These are phyloP conservation scores for Nesogale talazaci DNA, from an alignment of 2,113 vertebrate species.

Conservation along the genomic window DNA sequence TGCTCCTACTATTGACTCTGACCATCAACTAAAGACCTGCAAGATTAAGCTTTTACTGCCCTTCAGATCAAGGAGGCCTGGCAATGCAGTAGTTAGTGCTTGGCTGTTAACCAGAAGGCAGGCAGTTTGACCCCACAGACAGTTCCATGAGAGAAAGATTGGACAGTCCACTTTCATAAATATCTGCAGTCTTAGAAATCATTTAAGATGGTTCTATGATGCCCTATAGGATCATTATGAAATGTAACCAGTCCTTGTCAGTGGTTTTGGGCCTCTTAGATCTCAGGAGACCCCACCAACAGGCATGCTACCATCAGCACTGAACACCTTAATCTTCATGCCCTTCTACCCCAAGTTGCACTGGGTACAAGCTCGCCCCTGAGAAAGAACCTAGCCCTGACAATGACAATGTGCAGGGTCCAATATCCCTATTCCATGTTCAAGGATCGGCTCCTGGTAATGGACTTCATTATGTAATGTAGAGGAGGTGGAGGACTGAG, in stretches of 20 bases:
- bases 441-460: not conserved
- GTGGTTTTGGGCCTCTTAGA: not conserved
- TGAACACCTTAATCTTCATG: not conserved
- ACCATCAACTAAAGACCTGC: not conserved
- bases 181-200: not conserved
- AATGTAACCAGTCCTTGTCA: not conserved
- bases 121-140: not conserved
- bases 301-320: too few species aligned
- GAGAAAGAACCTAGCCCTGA: not conserved
- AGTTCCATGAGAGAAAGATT: not conserved
- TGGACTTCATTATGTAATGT: slow-evolving; percentile 43
- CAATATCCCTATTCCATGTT: not conserved
- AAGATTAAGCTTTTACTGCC: not conserved
- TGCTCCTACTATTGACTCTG: not conserved
- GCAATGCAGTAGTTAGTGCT: not conserved
- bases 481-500: not conserved
- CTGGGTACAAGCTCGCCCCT: too few species aligned
- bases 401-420: not conserved
- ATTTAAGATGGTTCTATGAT: not conserved
- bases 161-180: not conserved
- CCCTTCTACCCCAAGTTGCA: not conserved
- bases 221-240: not conserved
- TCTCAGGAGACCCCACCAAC: not conserved
- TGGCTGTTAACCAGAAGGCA: not conserved
- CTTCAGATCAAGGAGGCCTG: not conserved